These are phyloP conservation scores for Thymallus thymallus DNA, from an alignment of 2,113 vertebrate species.

Conservation along the genomic window DNA sequence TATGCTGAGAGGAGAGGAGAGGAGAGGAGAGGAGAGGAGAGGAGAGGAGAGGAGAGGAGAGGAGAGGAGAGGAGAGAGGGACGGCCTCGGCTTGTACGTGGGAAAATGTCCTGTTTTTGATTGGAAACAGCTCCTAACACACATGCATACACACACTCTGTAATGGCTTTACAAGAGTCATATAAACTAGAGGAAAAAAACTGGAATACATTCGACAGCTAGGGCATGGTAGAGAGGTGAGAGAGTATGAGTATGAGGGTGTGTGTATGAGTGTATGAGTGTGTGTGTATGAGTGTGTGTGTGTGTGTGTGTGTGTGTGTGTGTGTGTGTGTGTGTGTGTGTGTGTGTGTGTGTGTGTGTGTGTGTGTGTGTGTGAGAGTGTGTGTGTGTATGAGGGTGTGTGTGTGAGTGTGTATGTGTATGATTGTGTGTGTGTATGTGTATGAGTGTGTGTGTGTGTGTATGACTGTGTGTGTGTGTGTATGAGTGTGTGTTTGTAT, in stretches of 20 bases:
- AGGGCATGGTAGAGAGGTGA: not conserved
- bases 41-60: not conserved
- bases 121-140: constrained; percentile 1
- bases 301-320: too few species aligned
- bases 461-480: too few species aligned
- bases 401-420: too few species aligned
- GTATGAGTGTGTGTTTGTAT: too few species aligned
- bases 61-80: not conserved
- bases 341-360: too few species aligned
- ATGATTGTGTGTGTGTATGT: too few species aligned
- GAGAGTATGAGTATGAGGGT: constrained; percentile 13
- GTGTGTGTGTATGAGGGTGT: too few species aligned
- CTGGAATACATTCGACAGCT: not conserved
- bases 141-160: not conserved
- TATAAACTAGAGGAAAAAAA: not conserved
- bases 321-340: too few species aligned
- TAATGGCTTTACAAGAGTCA: not conserved
- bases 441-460: too few species aligned
- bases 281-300: too few species aligned
- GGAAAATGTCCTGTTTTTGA: constrained; percentile 7
- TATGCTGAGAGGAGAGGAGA: not conserved
- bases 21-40: not conserved
- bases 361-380: too few species aligned
- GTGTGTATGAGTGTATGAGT: not conserved
- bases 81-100: not conserved